Base-by-base conservation (phyloP, 1,140 invertebrate genomes). In the Platorchestia sp. region DNA sequence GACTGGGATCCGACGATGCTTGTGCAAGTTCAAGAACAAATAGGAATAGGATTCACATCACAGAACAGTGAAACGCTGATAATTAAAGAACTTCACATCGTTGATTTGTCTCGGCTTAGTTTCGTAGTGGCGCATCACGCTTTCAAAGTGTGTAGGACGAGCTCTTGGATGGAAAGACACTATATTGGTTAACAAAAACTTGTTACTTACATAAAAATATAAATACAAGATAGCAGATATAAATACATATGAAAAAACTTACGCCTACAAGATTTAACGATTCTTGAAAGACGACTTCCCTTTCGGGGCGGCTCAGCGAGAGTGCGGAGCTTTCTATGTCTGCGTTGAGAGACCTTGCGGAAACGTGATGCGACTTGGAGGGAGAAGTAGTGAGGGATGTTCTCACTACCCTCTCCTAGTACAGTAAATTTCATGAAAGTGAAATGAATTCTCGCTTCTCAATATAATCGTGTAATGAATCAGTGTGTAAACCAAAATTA, bases 271-370 rank as follows among this genome's bases (percentile, higher is more conserved):
- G 45, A 93, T 47, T 45, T 45, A 93, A 47, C 91, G 40, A 44
- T 93, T 93, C 91, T 93, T 93, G 91, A 93, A 93, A 93, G 91
- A 93, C 91, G 40, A 93, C 91, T 93, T 45, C 44, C 91, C 89
- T 44, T 47, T 93, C 44, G 7, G 91, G 44, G 44, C 40, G n/a
- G 43, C 45, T 45, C 91, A 45, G 91, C 41, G 19, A 93, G 86
- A n/a, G 36, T 75, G 41, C 87, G 42, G 87, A 42, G 87, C 41
- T 75, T 75, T 27, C 59, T 75, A 75, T 75, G 59, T 10, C 59
- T 75, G 59, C 27, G 59, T 75, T 75, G 1, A 22, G 59, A 36
- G 59, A 36, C 1, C 59, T 75, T 75, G 3, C 3, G 59, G 1
- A 75, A 27, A 10, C 36, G 59, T 36, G 27, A 75, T 75, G 59